Conservation (phyloP, 2,113 vertebrate genomes). For the Thamnophis sirtalis region DNA sequence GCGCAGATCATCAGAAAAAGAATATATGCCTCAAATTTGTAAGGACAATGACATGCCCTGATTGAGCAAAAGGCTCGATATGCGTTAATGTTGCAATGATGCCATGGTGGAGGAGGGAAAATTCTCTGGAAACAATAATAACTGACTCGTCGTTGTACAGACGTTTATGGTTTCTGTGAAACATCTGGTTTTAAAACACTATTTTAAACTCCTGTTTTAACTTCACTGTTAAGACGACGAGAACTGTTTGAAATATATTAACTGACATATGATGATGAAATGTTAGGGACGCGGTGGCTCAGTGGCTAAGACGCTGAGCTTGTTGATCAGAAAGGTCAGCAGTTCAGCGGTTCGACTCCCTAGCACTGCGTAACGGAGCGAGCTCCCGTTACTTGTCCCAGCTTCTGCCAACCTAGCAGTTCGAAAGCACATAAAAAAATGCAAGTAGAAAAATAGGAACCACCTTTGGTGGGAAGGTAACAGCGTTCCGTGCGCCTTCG, state of each 20-base stretch:
- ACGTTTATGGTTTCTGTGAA: slow-evolving; percentile 75
- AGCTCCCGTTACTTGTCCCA: too few relatives aligned
- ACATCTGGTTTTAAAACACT: slow-evolving; percentile 30
- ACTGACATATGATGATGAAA: slow-evolving; percentile 19
- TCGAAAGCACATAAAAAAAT: too few relatives aligned
- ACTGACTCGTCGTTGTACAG: slow-evolving; percentile 37
- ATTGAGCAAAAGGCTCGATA: neutral
- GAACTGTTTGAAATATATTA: slow-evolving; percentile 46
- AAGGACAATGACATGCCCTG: neutral
- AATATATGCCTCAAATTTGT: slow-evolving; percentile 55
- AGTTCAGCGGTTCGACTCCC: too few relatives aligned
- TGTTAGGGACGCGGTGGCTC: slow-evolving; percentile 2
- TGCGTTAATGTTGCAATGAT: neutral
- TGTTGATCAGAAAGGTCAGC: too few relatives aligned
- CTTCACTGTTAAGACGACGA: neutral
- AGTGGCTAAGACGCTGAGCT: too few relatives aligned
- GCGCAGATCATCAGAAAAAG: slow-evolving; percentile 44
- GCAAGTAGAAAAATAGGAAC: too few relatives aligned
- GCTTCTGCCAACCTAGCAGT: too few relatives aligned
- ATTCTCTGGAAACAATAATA: slow-evolving; percentile 10
- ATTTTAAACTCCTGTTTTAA: slow-evolving; percentile 6
- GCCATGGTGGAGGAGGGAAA: slow-evolving; percentile 15
- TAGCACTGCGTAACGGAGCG: too few relatives aligned
- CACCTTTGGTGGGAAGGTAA: too few relatives aligned
- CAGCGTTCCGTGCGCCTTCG: too few relatives aligned